phyloP scores from a whole-genome alignment of 2,888 invertebrate species.

The Aphrophora alni region DNA sequence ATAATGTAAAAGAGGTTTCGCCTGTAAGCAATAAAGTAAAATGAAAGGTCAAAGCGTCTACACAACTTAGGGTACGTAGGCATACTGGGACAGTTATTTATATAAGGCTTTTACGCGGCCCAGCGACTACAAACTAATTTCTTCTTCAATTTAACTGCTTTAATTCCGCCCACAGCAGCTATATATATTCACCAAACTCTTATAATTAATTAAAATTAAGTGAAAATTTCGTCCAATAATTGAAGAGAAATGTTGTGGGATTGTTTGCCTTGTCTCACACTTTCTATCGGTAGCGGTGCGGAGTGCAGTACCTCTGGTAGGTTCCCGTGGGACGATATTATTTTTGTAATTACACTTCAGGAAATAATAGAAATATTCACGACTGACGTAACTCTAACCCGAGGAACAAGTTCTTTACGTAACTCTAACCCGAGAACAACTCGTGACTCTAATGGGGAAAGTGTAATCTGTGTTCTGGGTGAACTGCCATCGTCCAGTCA shows the following conservation, averaged over 20 bases:
- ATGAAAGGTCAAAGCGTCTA: too few relatives aligned
- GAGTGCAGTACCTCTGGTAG: neutral
- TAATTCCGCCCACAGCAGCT: too few relatives aligned
- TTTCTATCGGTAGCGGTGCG: neutral
- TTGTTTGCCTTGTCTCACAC: neutral
- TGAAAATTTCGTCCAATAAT: neutral
- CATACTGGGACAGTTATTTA: too few relatives aligned
- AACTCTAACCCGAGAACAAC: neutral
- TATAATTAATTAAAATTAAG: neutral
- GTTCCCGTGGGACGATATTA: neutral
- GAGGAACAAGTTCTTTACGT: neutral
- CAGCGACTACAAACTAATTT: too few relatives aligned
- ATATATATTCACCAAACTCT: too few relatives aligned
- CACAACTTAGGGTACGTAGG: too few relatives aligned
- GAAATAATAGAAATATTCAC: neutral
- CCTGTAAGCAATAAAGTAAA: too few relatives aligned
- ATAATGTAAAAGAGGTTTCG: too few relatives aligned
- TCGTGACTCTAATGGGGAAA: neutral
- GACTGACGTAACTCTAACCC: neutral
- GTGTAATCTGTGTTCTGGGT: neutral
- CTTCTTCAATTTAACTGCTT: too few relatives aligned
- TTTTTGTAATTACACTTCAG: neutral
- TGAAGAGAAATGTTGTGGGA: neutral
- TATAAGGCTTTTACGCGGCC: too few relatives aligned
- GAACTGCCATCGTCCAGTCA: neutral